Conservation (phyloP, 1,140 invertebrate species). For the Philopotamus ludificatus region DNA sequence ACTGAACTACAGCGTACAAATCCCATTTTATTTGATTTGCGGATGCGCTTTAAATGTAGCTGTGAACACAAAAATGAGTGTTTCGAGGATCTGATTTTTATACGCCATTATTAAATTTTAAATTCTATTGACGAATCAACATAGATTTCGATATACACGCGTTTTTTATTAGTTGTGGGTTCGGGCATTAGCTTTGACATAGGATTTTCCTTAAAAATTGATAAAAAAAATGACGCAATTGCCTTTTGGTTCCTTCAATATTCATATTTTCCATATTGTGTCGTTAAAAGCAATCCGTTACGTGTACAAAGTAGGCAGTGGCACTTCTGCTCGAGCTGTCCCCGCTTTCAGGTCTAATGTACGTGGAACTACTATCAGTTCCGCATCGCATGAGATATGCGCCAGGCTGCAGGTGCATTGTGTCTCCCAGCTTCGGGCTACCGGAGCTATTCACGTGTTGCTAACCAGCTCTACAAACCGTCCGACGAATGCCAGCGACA, state of each 20-base stretch:
- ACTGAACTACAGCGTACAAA: no score
- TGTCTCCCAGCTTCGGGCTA: background rate
- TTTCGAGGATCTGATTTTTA: no score
- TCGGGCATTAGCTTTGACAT: no score
- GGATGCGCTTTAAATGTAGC: no score
- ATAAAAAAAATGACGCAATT: background rate
- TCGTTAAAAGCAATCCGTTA: background rate
- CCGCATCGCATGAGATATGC: constrained; percentile 9
- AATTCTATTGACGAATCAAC: no score
- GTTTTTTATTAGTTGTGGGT: no score
- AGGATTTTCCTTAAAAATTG: background rate
- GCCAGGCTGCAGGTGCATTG: constrained; percentile 4
- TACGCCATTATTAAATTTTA: no score
- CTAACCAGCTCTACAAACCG: background rate
- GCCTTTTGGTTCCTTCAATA: no score
- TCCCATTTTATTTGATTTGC: no score
- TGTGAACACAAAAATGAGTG: no score
- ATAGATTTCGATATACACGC: no score
- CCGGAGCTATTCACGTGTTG: constrained; percentile 2
- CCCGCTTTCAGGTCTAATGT: constrained; percentile 11
- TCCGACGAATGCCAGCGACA: background rate
- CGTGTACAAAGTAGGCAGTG: background rate
- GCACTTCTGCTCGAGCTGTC: no score
- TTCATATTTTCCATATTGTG: background rate
- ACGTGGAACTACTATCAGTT: constrained; percentile 4